Conservation (phyloP, 2,113 vertebrate species). For the Spizaetus ornatus region DNA sequence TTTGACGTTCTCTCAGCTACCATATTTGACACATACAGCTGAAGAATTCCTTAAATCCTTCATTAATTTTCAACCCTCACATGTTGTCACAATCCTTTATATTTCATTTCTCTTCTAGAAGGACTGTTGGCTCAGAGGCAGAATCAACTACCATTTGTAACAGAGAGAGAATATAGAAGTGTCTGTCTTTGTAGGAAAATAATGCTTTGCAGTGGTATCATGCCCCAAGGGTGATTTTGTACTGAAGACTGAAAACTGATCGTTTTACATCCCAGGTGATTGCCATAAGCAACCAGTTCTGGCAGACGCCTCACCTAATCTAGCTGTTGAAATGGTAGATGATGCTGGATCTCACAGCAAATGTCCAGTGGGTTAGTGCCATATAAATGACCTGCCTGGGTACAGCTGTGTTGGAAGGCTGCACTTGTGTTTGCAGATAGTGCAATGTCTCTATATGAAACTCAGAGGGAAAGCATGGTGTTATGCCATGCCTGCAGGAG, state of each 20-base stretch:
- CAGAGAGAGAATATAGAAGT: not conserved
- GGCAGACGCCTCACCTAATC: not conserved
- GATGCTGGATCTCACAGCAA: not conserved
- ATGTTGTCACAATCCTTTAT: not conserved
- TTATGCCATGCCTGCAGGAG: not conserved
- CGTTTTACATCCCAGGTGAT: not conserved
- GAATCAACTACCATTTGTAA: slow-evolving; percentile 16
- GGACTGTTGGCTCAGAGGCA: not conserved
- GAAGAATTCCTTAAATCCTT: slow-evolving; percentile 5
- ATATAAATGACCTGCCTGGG: not conserved
- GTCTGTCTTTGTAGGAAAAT: not conserved
- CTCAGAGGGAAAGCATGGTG: not conserved
- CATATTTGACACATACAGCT: not conserved
- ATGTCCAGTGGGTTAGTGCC: not conserved
- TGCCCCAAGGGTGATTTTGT: not conserved
- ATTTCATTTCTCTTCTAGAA: not conserved
- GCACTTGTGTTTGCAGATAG: not conserved
- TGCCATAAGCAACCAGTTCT: not conserved
- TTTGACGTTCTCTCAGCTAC: not conserved
- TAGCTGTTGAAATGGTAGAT: not conserved
- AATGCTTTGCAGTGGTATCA: not conserved
- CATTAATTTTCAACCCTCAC: slow-evolving; percentile 4
- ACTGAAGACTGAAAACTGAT: not conserved
- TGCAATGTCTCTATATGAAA: not conserved
- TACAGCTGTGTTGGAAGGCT: not conserved